Evolutionary conservation across 2,888 invertebrate species (phyloP), one percentile per base, ranked within the genome.

Genomic region (Aphrophora alni): DNA sequence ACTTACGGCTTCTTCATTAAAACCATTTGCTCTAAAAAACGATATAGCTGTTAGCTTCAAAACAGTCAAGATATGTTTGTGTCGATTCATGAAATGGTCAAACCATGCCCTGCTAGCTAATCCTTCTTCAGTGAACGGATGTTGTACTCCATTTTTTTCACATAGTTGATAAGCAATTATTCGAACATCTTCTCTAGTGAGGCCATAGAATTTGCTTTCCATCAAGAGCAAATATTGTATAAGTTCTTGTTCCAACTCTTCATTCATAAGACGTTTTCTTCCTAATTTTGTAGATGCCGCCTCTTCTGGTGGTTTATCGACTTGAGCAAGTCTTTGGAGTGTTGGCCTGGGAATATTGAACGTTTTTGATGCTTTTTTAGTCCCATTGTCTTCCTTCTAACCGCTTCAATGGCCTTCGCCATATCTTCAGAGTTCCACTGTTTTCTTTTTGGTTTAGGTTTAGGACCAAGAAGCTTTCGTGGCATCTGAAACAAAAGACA

Each of bases 131-230:
- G 24, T 77, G 27, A 84, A 84, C 27, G 80, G 81, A 81, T 84
- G 83, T 72, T 76, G 68, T 17, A 84, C 51, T 33, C 83, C 82
- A 76, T 84, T 83, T 75, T 59, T 76, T 5, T 77, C 71, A 59
- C 78, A 78, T 24, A 84, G n/a, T 28, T 82, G 70, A 38, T 75
- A 83, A 0, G 84, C 83, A 68, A 84, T 24, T 25, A 80, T 79
- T 3, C 78, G 69, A 14, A 83, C 69, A 75, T 83, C 83, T 51
- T 75, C 24, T 28, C 70, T 38, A 28, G 80, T 81, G 4, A 83
- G 72, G n/a, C 80, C 82, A 73, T 69, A 79, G 44, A 80, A 83
- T n/a, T 59, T 73, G 28, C 24, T 27, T 28, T 83, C 83, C 81
- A 83, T 78, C 12, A 68, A 73, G 8, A 82, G 71, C 21, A 77